phyloP scores from a whole-genome alignment of 2,113 vertebrate genomes.

The Microtus montanus region DNA sequence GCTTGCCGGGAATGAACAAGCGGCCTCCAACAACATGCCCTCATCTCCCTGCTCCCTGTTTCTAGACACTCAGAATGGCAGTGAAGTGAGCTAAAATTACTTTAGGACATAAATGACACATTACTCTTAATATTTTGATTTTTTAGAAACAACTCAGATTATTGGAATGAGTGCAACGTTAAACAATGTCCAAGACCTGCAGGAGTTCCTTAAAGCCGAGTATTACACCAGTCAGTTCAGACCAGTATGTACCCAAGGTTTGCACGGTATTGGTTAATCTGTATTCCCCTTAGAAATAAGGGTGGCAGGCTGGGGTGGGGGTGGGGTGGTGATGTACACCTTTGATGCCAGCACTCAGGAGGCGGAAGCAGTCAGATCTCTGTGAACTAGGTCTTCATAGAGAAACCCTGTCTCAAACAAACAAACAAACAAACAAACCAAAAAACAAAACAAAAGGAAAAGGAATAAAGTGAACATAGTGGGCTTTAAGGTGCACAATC shows the following conservation, averaged over 20 bases:
- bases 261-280: not conserved
- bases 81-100: not conserved
- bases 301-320: not conserved
- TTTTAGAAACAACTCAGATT: slow-evolving; percentile 91
- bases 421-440: no score
- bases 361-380: not conserved
- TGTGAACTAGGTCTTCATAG: not conserved
- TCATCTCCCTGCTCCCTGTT: not conserved
- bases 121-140: slow-evolving; percentile 27
- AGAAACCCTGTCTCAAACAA: no score
- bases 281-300: slow-evolving; percentile 10
- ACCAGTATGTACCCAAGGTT: slow-evolving; percentile 88
- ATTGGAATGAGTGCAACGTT: slow-evolving; percentile 98
- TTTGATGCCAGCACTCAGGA: not conserved
- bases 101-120: slow-evolving; percentile 38
- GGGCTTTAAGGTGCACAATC: not conserved
- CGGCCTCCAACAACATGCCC: not conserved
- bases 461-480: not conserved
- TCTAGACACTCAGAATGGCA: not conserved
- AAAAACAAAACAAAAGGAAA: not conserved
- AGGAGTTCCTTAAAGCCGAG: slow-evolving; percentile 93
- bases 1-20: no score
- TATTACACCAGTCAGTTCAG: slow-evolving; percentile 93
- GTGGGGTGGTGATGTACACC: not conserved
- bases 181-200: slow-evolving; percentile 94